Conservation (phyloP, 2,888 invertebrate genomes). For the Campoletis raptor region DNA sequence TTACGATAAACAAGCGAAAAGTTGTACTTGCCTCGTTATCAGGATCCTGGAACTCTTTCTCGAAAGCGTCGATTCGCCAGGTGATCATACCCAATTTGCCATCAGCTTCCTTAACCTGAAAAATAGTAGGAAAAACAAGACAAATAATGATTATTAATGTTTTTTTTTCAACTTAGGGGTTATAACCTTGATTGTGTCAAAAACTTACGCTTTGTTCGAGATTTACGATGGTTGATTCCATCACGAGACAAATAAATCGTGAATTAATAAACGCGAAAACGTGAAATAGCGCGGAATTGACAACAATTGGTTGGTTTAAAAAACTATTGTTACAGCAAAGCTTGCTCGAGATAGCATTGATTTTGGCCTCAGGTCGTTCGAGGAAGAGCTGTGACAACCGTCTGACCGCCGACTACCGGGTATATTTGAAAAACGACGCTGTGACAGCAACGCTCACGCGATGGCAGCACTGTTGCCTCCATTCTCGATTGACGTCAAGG, state of each 20-base stretch:
- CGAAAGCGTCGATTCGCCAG: slow-evolving; percentile 91
- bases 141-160: background rate
- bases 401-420: slow-evolving; percentile 56
- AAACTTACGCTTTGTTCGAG: slow-evolving; percentile 81
- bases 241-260: slow-evolving; percentile 45
- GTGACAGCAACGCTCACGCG: background rate
- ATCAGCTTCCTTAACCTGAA: slow-evolving; percentile 90
- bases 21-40: slow-evolving; percentile 84
- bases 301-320: slow-evolving; percentile 11
- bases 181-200: slow-evolving; percentile 40
- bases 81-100: slow-evolving; percentile 90
- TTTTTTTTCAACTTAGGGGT: background rate
- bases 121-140: slow-evolving; percentile 18
- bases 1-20: background rate
- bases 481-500: slow-evolving; percentile 61
- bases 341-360: slow-evolving; percentile 45
- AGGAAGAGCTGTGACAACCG: slow-evolving; percentile 33
- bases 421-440: slow-evolving; percentile 57
- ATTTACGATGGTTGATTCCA: slow-evolving; percentile 81
- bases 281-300: background rate
- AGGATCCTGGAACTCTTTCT: slow-evolving; percentile 87
- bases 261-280: background rate
- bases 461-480: slow-evolving; percentile 53
- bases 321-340: slow-evolving; percentile 19
- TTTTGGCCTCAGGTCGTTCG: slow-evolving; percentile 49